Evolutionary conservation across 2,888 invertebrate species (phyloP).

Genomic region (Ennomos quercinarius): DNA sequence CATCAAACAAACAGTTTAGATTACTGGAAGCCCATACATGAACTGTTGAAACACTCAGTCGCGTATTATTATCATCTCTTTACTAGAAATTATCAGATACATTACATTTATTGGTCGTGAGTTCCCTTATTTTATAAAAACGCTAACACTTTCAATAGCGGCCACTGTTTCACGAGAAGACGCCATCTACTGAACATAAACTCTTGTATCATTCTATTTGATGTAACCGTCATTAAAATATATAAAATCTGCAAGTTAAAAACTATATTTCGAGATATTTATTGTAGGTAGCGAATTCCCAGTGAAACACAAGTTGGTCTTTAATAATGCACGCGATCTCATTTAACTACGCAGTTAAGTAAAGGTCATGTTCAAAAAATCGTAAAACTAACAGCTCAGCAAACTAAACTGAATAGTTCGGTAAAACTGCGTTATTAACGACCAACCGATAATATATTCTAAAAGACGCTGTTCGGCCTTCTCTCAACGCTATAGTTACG

Average conservation of each 20-base stretch:
- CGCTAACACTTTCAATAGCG: conserved; percentile 71
- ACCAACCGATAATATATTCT: conserved; percentile 51
- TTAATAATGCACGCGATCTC: conserved; percentile 13
- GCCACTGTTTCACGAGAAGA: conserved; percentile 53
- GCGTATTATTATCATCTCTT: conserved; percentile 74
- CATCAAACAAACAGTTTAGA: conserved; percentile 72
- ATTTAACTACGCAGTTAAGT: not conserved
- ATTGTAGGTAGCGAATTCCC: conserved; percentile 19
- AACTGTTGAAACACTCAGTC: conserved; percentile 81
- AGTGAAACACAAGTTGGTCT: conserved; percentile 21
- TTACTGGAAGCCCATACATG: conserved; percentile 84
- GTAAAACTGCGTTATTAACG: conserved; percentile 11
- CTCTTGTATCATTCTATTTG: conserved; percentile 21
- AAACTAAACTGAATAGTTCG: not conserved
- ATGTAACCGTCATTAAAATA: conserved; percentile 33
- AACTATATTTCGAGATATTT: conserved; percentile 33
- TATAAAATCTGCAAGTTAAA: conserved; percentile 33
- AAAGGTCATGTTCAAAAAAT: too few relatives aligned
- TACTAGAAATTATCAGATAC: conserved; percentile 76
- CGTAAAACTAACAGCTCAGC: too few relatives aligned
- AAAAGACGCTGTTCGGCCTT: conserved; percentile 59
- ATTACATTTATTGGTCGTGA: conserved; percentile 85
- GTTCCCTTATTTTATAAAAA: conserved; percentile 67
- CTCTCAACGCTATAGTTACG: conserved; percentile 67
- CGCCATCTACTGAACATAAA: conserved; percentile 45